These are phyloP conservation scores for Elaphurus davidianus DNA, from an alignment of 2,113 vertebrate genomes.

Conservation along the genomic window DNA sequence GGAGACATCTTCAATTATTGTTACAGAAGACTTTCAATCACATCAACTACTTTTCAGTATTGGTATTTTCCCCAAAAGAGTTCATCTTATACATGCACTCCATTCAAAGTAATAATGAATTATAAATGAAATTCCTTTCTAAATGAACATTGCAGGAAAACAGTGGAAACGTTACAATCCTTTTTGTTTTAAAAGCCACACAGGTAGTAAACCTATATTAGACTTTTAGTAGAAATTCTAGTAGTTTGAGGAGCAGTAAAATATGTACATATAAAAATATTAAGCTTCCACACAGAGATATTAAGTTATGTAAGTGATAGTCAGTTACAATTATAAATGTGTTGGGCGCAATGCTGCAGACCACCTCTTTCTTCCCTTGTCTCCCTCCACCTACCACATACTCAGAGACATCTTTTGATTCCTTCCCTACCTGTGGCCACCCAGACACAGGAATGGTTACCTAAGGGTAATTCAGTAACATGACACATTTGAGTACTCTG, in stretches of 20 bases:
- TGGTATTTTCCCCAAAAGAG: constrained; percentile 24
- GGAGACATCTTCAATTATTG: constrained; percentile 22
- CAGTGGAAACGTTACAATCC: constrained; percentile 47
- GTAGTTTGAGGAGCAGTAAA: constrained; percentile 44
- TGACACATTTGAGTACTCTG: constrained; percentile 16
- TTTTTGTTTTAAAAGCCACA: constrained; percentile 59
- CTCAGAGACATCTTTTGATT: background rate
- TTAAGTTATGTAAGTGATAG: constrained; percentile 28
- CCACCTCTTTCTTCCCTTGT: background rate
- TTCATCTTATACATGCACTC: background rate
- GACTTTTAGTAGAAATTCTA: constrained; percentile 32
- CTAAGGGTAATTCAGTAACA: constrained; percentile 65
- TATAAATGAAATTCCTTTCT: constrained; percentile 49
- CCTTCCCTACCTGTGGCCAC: constrained; percentile 1
- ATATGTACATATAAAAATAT: constrained; percentile 38
- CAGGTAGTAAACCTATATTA: constrained; percentile 50
- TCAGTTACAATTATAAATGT: constrained; percentile 30
- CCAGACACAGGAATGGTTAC: constrained; percentile 52
- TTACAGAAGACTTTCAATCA: constrained; percentile 15
- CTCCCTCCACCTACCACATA: background rate
- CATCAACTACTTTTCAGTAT: constrained; percentile 21
- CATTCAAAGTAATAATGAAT: constrained; percentile 50
- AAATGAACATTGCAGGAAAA: constrained; percentile 37
- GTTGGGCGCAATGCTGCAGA: background rate
- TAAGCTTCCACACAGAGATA: constrained; percentile 18